These are phyloP conservation scores for Aphelenchoides fujianensis DNA, from an alignment of 1,140 invertebrate genomes.

Conservation along the genomic window DNA sequence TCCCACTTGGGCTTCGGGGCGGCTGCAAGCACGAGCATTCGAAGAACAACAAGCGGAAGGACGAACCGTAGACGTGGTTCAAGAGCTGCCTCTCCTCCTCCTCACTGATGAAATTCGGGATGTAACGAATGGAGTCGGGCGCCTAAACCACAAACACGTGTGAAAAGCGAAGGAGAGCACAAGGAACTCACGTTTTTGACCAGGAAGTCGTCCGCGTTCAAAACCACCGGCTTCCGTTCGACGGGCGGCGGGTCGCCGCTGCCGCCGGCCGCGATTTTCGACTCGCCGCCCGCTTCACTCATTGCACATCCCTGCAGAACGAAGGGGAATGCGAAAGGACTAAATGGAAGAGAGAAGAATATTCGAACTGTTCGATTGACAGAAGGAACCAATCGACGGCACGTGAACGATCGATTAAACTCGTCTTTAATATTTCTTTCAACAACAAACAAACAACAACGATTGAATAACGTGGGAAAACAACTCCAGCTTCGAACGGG, in stretches of 20 bases:
- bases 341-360: too few relatives aligned
- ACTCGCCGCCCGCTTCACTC: too few relatives aligned
- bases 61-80: constrained; percentile 71
- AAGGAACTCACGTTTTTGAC: constrained; percentile 31
- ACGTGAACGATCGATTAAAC: not conserved
- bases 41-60: too few relatives aligned
- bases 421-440: not conserved
- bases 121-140: constrained; percentile 75
- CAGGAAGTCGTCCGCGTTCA: constrained; percentile 23
- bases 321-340: too few relatives aligned
- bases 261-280: not conserved
- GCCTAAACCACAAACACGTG: constrained; percentile 67
- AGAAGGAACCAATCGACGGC: not conserved
- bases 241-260: not conserved
- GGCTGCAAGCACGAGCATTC: too few relatives aligned
- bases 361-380: too few relatives aligned
- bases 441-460: constrained; percentile 10
- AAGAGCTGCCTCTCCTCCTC: constrained; percentile 76
- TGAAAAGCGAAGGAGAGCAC: not conserved
- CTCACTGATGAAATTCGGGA: constrained; percentile 82
- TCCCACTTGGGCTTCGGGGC: constrained; percentile 93
- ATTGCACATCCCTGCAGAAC: too few relatives aligned
- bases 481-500: not conserved
- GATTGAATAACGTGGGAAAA: not conserved
- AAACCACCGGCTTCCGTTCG: not conserved